Conservation (phyloP, 2,113 vertebrate genomes). For the Chaetops frenatus region DNA sequence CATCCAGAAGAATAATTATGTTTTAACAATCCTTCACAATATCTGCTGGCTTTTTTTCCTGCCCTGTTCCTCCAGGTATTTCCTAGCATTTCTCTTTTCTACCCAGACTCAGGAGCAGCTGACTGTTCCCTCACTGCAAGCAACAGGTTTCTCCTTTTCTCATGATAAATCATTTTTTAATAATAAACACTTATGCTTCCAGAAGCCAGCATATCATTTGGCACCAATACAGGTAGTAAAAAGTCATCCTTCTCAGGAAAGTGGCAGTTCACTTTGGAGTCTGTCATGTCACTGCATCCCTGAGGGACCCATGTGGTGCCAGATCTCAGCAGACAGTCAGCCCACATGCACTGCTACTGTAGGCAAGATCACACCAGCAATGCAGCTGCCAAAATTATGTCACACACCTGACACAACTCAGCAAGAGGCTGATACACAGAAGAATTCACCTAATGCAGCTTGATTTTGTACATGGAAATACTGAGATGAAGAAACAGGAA, state of each 20-base stretch:
- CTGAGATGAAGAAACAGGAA: background rate
- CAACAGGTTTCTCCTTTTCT: background rate
- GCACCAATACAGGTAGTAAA: background rate
- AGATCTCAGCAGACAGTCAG: background rate
- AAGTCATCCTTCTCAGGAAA: background rate
- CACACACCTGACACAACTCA: background rate
- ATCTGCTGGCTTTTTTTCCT: background rate
- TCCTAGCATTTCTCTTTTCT: background rate
- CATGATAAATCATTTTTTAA: background rate
- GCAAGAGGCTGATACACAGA: background rate
- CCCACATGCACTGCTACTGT: fast-evolving
- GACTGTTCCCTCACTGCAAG: background rate
- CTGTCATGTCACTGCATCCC: background rate
- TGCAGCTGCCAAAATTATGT: background rate
- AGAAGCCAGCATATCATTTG: background rate
- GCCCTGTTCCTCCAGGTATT: background rate
- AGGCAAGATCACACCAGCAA: background rate
- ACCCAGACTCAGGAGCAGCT: background rate
- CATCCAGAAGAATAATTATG: background rate
- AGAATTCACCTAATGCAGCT: background rate
- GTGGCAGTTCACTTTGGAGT: background rate
- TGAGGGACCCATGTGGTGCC: background rate
- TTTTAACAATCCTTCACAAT: background rate
- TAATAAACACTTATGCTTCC: background rate
- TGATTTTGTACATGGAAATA: background rate